Evolutionary conservation across 2,888 invertebrate species (phyloP).

Genomic region (Callosobruchus maculatus): DNA sequence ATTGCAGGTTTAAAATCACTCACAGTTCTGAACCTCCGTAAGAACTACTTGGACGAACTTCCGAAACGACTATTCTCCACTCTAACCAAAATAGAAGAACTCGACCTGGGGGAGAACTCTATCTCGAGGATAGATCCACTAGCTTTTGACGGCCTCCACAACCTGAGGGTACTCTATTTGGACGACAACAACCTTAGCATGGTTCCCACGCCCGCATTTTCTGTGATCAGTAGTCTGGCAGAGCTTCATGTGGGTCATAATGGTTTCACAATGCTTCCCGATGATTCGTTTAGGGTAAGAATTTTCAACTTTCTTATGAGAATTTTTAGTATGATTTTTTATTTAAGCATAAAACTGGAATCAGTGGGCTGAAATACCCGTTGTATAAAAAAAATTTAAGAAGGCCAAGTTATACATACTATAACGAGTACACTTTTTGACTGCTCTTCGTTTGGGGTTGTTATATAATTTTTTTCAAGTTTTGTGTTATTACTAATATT

Average conservation of each 20-base stretch:
- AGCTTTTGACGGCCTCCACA: slow-evolving; percentile 72
- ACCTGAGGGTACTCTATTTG: slow-evolving; percentile 75
- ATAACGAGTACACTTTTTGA: no score
- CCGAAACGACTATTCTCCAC: slow-evolving; percentile 71
- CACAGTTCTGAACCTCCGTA: slow-evolving; percentile 75
- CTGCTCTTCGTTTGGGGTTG: no score
- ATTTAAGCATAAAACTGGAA: no score
- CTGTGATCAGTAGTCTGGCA: slow-evolving; percentile 71
- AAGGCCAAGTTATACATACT: no score
- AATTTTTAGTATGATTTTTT: no score
- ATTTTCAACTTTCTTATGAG: background rate
- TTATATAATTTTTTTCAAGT: no score
- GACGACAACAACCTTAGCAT: slow-evolving; percentile 79
- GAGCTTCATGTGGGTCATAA: slow-evolving; percentile 83
- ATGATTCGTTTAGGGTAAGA: slow-evolving; percentile 64
- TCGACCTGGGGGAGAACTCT: slow-evolving; percentile 82
- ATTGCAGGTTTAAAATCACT: slow-evolving; percentile 60
- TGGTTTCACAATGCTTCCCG: slow-evolving; percentile 70
- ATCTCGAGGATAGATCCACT: slow-evolving; percentile 74
- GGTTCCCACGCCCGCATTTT: slow-evolving; percentile 72
- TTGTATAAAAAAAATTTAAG: no score
- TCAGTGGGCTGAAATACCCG: no score
- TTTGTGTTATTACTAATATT: no score
- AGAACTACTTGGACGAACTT: slow-evolving; percentile 78
- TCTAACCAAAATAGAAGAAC: slow-evolving; percentile 73